A percentile compares a stretch with the other conserved stretches of the same genome.
Conservation (phyloP, 2,113 vertebrate genomes). For the Mustelus asterias region DNA sequence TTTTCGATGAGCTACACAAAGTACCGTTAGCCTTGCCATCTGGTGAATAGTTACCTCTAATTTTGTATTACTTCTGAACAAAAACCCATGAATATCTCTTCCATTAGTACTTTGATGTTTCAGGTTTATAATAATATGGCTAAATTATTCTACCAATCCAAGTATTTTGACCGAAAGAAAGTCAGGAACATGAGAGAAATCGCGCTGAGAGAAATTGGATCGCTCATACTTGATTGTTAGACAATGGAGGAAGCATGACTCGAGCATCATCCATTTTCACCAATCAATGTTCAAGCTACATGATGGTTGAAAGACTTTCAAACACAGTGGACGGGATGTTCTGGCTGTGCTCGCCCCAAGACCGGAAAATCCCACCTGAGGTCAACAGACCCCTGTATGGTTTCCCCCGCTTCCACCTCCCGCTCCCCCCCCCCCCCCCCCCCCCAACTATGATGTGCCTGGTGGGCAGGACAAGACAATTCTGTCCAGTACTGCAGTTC, state of each 20-base stretch:
- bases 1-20: background rate
- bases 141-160: background rate
- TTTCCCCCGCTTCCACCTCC: too few species aligned
- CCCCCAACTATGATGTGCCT: too few species aligned
- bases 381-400: too few species aligned
- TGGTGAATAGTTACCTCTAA: background rate
- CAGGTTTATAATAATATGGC: background rate
- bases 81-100: background rate
- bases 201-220: background rate
- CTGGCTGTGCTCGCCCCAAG: too few species aligned
- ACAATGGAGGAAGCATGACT: background rate
- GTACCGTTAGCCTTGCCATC: background rate
- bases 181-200: background rate
- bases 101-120: too few species aligned
- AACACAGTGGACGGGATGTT: background rate
- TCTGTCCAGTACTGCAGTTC: background rate
- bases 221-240: background rate
- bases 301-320: background rate
- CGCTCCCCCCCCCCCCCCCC: too few species aligned
- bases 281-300: background rate
- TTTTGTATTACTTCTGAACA: background rate
- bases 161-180: background rate
- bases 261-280: background rate
- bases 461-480: too few species aligned
- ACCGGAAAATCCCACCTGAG: too few species aligned